A percentile compares a stretch with the other conserved stretches of the same genome.
These are phyloP conservation scores for Gnathonemus longibarbis DNA, from an alignment of 2,113 vertebrate species.

Conservation along the genomic window DNA sequence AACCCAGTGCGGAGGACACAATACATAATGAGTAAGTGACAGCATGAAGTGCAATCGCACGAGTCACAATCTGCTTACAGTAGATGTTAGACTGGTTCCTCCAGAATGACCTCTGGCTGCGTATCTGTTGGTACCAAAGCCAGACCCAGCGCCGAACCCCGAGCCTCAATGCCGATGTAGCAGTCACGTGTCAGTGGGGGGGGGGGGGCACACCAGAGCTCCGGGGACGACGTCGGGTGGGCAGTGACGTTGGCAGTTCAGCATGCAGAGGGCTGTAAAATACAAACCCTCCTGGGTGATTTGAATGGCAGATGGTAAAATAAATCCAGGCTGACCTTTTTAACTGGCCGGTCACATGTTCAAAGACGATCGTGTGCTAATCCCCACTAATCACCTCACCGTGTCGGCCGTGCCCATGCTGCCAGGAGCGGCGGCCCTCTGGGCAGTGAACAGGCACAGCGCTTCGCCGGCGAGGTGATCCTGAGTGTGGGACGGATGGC, in stretches of 20 bases:
- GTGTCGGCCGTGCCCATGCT: conserved; percentile 30
- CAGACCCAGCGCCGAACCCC: background rate
- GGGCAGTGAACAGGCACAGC: background rate
- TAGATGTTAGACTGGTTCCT: background rate
- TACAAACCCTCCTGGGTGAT: conserved; percentile 27
- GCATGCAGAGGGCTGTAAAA: background rate
- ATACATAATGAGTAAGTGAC: background rate
- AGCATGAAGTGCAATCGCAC: background rate
- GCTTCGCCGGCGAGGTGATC: background rate
- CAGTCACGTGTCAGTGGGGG: background rate
- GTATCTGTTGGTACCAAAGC: background rate
- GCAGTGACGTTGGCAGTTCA: background rate
- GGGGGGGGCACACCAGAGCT: background rate
- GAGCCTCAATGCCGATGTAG: background rate
- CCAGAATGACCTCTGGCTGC: background rate
- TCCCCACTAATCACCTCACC: conserved; percentile 39
- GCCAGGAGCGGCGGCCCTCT: background rate
- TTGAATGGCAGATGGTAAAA: conserved; percentile 55
- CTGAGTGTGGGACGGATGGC: background rate
- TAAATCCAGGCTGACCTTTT: conserved; percentile 57
- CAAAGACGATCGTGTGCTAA: conserved; percentile 51
- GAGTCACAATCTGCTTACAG: background rate
- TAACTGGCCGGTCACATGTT: conserved; percentile 47
- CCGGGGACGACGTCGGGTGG: background rate
- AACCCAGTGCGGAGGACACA: background rate